Conservation (phyloP, 1,140 invertebrate genomes). For the Matsumurasca onukii region DNA sequence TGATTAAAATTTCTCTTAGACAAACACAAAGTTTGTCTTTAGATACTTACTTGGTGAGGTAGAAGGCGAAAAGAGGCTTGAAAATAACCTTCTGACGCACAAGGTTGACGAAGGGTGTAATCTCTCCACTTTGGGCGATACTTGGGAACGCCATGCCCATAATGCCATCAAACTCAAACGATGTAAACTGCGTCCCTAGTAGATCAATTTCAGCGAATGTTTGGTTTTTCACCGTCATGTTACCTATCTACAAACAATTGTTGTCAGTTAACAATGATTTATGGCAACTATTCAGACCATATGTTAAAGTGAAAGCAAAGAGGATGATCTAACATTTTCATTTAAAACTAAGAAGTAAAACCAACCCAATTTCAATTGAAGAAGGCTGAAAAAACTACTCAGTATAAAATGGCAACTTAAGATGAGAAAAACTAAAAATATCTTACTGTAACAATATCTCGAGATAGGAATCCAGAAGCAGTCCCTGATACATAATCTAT, state of each 20-base stretch:
- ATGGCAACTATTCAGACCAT: too few relatives aligned
- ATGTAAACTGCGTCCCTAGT: conserved; percentile 53
- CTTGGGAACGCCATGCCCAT: conserved; percentile 58
- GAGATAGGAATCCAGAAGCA: conserved; percentile 34
- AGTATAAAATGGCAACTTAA: too few relatives aligned
- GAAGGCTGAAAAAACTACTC: too few relatives aligned
- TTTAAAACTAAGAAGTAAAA: too few relatives aligned
- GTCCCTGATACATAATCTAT: conserved; percentile 33
- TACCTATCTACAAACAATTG: conserved; percentile 54
- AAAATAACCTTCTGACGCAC: conserved; percentile 55
- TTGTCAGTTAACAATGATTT: too few relatives aligned
- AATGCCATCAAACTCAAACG: conserved; percentile 66
- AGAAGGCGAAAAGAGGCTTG: conserved; percentile 63
- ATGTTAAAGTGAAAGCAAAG: too few relatives aligned
- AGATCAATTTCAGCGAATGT: conserved; percentile 65
- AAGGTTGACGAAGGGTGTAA: conserved; percentile 64
- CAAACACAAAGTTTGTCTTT: too few relatives aligned
- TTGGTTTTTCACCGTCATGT: conserved; percentile 53
- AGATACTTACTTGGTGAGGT: conserved; percentile 52
- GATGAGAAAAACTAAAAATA: too few relatives aligned
- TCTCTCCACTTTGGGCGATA: conserved; percentile 60
- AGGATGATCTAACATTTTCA: too few relatives aligned
- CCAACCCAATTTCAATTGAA: too few relatives aligned
- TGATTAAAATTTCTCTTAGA: too few relatives aligned
- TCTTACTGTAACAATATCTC: conserved; percentile 33